Evolutionary conservation across 2,113 vertebrate species (phyloP), one percentile per base, ranked within the genome.

Genomic region (Gnathonemus echidnorhynchus): DNA sequence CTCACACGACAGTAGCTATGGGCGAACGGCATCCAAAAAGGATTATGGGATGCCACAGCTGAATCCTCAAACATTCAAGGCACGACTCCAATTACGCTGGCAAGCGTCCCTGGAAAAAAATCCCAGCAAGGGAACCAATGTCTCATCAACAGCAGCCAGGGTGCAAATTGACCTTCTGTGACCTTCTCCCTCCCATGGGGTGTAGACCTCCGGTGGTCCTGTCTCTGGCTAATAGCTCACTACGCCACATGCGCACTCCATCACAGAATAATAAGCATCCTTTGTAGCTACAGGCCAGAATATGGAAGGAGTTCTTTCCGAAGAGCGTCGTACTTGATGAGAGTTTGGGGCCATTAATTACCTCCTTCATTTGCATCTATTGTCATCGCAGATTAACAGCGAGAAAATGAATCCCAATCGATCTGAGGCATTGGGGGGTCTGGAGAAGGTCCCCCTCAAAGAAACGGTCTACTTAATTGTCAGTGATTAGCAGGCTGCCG

Each of bases 281-380:
- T 87, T 53, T 87, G 5, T 87, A 53, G 27, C 86, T 53, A 35
- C 27, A 3, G 50, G 86, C n/a, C 13, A 87, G 5, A 56, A 53
- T 50, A 87, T 53, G 50, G 86, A 87, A 53, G 45, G 19, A 3
- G n/a, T 85, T 48, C 39, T 48, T 45, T 70, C n/a, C 3, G 39
- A 86, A 87, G 50, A 87, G 50, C n/a, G 11, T 42, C 7, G 11
- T 27, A 87, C 49, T 56, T 87, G 27, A 49, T 87, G 86, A 90
- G 39, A 90, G 87, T 84, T 88, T 87, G 58, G 53, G 70, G 74
- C 86, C 89, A 93, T 92, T 92, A 92, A 93, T 91, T 91, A 91
- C 87, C 90, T 70, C 89, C 80, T 70, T 90, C 89, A 85, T 66
- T 92, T 89, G 74, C 70, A 48, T 90, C 87, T 90, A 86, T 90